Evolutionary conservation across 2,113 vertebrate species (phyloP).

Genomic region (Tachuris rubrigastra): DNA sequence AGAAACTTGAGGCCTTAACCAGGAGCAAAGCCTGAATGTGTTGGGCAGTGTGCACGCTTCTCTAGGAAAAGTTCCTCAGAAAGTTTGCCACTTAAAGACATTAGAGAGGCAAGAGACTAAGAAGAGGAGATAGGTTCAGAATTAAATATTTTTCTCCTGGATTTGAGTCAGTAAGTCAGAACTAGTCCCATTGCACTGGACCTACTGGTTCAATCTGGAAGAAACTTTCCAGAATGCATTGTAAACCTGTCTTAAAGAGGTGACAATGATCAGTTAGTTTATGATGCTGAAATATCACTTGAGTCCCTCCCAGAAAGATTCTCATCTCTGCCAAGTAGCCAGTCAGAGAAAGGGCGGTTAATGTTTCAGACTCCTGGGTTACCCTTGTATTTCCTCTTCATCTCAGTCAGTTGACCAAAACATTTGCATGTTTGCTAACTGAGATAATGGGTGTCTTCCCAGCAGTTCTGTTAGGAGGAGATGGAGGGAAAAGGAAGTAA

Average conservation of each 20-base stretch:
- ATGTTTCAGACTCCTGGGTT: background rate
- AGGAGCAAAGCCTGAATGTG: background rate
- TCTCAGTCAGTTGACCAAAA: background rate
- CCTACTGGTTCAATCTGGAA: background rate
- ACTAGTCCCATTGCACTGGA: background rate
- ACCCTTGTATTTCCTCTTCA: background rate
- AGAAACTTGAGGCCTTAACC: background rate
- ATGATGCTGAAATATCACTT: background rate
- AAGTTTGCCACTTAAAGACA: background rate
- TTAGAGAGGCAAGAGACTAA: background rate
- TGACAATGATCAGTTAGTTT: background rate
- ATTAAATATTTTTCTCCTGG: background rate
- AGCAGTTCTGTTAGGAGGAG: background rate
- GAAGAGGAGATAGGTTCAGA: background rate
- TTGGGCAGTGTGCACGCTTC: fast-evolving
- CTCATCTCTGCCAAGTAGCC: background rate
- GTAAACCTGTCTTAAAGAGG: background rate
- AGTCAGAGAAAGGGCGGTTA: background rate
- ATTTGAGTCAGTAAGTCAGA: background rate
- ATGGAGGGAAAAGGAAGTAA: background rate
- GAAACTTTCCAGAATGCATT: background rate
- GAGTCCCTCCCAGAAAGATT: background rate
- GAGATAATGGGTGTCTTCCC: background rate
- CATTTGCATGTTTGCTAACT: background rate
- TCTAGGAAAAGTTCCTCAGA: background rate